Conservation (phyloP, 2,888 invertebrate species). For the Drosophila borealis region DNA sequence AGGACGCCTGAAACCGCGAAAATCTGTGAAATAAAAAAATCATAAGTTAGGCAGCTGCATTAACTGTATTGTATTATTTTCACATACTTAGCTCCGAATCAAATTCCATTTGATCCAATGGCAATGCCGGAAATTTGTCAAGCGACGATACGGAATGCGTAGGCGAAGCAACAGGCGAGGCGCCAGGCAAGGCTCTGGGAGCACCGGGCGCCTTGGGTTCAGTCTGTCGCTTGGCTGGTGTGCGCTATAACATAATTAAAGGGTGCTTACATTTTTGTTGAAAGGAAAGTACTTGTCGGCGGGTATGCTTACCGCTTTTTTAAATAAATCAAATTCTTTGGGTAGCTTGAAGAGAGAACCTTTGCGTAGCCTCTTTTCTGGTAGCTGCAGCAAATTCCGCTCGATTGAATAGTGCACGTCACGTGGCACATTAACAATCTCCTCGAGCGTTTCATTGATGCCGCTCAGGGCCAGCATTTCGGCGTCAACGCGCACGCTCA, state of each 20-base stretch:
- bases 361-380: constrained; percentile 27
- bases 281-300: not conserved
- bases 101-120: constrained; percentile 52
- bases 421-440: constrained; percentile 34
- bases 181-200: not conserved
- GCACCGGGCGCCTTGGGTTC: not conserved
- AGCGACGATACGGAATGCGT: not conserved
- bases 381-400: constrained; percentile 43
- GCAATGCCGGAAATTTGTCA: constrained; percentile 1
- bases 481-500: constrained; percentile 74
- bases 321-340: constrained; percentile 69
- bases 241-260: constrained; percentile 36
- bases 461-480: constrained; percentile 59
- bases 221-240: constrained; percentile 29
- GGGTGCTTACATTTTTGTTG: not conserved
- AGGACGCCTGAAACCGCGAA: constrained; percentile 54
- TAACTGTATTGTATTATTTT: not conserved
- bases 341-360: constrained; percentile 44
- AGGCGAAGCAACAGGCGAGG: not conserved
- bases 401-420: constrained; percentile 39
- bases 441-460: constrained; percentile 35
- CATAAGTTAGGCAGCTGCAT: not conserved
- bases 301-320: constrained; percentile 69
- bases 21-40: constrained; percentile 42
- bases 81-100: constrained; percentile 50